phyloP scores from a whole-genome alignment of 2,797 vertebrate species.

The Loris lydekkerianus region DNA sequence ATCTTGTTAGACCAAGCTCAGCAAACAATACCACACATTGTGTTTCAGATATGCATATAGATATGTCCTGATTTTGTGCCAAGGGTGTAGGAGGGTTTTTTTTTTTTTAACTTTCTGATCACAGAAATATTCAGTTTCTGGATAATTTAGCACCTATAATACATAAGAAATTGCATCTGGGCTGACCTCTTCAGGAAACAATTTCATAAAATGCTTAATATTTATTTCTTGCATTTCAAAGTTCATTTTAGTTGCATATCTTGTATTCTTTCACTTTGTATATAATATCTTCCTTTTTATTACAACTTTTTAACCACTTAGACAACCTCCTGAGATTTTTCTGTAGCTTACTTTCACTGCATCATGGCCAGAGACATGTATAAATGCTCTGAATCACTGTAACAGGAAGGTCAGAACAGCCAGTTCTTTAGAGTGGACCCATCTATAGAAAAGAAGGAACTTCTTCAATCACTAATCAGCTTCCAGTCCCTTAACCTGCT shows the following conservation, averaged over 20 bases:
- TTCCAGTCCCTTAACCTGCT: background rate
- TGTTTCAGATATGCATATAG: background rate
- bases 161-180: background rate
- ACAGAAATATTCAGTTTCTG: background rate
- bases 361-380: background rate
- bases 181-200: conserved; percentile 6
- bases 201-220: background rate
- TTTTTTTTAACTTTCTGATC: conserved; percentile 40
- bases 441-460: background rate
- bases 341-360: background rate
- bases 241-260: background rate
- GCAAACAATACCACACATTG: background rate
- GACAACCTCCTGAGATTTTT: background rate
- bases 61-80: background rate
- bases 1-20: background rate
- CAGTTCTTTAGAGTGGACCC: background rate
- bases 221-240: conserved; percentile 34
- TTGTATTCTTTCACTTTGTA: conserved; percentile 8
- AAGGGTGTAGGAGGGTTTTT: background rate
- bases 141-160: conserved; percentile 13
- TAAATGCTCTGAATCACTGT: background rate
- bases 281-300: background rate
- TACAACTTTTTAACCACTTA: background rate
- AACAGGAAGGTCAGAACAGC: background rate
- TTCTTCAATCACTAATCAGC: background rate